Conservation (phyloP, 2,113 vertebrate genomes). For the Oncorhynchus gorbuscha region DNA sequence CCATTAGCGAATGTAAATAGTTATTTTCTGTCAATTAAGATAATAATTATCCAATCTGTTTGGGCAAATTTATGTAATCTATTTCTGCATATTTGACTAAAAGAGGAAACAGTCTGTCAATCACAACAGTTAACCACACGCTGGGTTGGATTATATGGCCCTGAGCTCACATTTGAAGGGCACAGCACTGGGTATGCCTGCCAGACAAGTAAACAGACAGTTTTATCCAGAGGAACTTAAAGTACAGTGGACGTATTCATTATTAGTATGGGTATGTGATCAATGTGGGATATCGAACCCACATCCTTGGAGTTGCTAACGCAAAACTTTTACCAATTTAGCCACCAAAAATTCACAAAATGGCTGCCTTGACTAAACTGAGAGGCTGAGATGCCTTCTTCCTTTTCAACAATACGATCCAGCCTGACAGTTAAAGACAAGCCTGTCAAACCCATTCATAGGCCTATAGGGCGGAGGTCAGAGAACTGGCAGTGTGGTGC, state of each 20-base stretch:
- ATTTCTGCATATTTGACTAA: constrained; percentile 66
- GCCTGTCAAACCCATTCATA: neutral
- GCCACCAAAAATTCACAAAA: too few species aligned
- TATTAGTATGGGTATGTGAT: neutral
- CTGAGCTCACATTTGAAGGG: neutral
- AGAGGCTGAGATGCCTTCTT: neutral
- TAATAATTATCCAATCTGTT: constrained; percentile 64
- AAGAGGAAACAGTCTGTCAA: constrained; percentile 60
- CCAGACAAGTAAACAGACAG: too few species aligned
- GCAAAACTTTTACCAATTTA: too few species aligned
- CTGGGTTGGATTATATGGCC: constrained; percentile 3
- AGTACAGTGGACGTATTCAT: too few species aligned
- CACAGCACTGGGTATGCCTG: neutral
- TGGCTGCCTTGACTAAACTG: neutral
- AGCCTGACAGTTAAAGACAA: neutral
- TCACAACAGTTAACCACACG: constrained; percentile 60
- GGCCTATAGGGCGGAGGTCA: too few species aligned
- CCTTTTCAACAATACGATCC: neutral
- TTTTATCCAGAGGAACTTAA: too few species aligned
- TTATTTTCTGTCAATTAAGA: constrained; percentile 62
- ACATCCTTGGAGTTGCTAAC: too few species aligned
- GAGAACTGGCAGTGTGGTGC: too few species aligned
- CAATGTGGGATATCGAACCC: neutral
- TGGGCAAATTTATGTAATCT: constrained; percentile 61
- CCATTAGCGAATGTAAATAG: constrained; percentile 66